Percentiles rank a stretch among this genome's conserved stretches.
phyloP scores from a whole-genome alignment of 2,888 invertebrate species.

The Conomelus anceps region DNA sequence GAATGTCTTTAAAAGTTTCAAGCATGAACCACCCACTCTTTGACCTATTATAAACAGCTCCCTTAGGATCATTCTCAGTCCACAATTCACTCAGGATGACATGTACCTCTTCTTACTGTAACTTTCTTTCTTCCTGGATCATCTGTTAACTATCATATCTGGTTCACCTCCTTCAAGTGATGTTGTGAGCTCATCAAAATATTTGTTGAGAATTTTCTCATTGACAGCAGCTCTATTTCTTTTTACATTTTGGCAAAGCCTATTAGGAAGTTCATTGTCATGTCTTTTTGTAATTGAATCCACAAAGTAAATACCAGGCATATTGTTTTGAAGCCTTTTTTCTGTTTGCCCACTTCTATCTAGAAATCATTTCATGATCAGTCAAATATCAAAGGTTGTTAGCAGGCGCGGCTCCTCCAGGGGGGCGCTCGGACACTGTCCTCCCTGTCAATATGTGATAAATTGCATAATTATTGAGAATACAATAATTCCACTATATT shows the following conservation, averaged over 20 bases:
- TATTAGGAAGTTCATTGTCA: neutral
- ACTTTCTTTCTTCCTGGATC: conserved; percentile 34
- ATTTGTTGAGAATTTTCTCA: conserved; percentile 25
- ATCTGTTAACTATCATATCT: conserved; percentile 35
- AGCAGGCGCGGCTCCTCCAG: too few species aligned
- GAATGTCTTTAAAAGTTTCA: conserved; percentile 35
- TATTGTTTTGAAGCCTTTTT: conserved; percentile 18
- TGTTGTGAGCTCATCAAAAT: conserved; percentile 31
- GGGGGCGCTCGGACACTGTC: too few species aligned
- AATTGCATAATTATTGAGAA: too few species aligned
- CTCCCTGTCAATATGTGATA: too few species aligned
- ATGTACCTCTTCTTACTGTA: conserved; percentile 5
- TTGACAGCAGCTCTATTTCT: conserved; percentile 25
- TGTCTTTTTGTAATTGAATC: conserved; percentile 18
- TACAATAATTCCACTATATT: too few species aligned
- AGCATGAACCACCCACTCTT: conserved; percentile 39
- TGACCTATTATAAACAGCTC: conserved; percentile 38
- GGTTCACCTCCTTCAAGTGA: conserved; percentile 27
- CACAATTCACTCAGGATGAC: conserved; percentile 33
- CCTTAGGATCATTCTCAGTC: conserved; percentile 38
- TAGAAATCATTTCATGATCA: conserved; percentile 22
- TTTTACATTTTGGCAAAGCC: conserved; percentile 28
- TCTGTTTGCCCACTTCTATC: conserved; percentile 8
- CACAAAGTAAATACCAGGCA: conserved; percentile 17
- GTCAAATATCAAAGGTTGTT: conserved; percentile 23